A percentile compares a stretch with the other conserved stretches of the same genome.
Conservation (phyloP, 2,797 vertebrate genomes). For the Dromococcyx pavoninus region DNA sequence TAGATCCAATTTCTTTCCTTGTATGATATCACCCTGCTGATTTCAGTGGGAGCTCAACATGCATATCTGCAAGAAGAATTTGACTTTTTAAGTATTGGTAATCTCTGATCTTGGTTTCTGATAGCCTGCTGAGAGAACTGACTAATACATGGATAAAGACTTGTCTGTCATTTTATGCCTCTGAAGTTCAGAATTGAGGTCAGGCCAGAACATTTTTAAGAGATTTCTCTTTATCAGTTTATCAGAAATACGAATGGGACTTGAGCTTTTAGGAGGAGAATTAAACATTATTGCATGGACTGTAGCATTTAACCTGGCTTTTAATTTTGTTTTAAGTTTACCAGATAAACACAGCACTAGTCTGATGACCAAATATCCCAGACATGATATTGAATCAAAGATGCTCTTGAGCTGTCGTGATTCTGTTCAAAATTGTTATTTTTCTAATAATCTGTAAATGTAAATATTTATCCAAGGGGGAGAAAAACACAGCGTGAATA, state of each 20-base stretch:
- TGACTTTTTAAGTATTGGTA: slow-evolving; percentile 43
- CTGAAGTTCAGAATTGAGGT: slow-evolving; percentile 44
- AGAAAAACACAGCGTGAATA: neutral
- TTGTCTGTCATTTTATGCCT: slow-evolving; percentile 23
- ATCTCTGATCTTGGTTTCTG: slow-evolving; percentile 53
- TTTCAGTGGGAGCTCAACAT: slow-evolving; percentile 35
- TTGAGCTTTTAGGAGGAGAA: neutral
- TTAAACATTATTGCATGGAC: neutral
- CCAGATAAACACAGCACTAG: neutral
- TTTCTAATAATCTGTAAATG: neutral
- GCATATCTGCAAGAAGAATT: slow-evolving; percentile 30
- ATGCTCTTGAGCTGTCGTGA: neutral
- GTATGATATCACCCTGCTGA: neutral
- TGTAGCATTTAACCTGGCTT: neutral
- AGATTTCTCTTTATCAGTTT: slow-evolving; percentile 2
- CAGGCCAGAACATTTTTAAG: slow-evolving; percentile 13
- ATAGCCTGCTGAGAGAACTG: slow-evolving; percentile 33
- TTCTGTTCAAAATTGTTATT: neutral
- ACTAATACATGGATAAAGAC: slow-evolving; percentile 17
- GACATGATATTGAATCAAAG: neutral
- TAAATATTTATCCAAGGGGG: neutral
- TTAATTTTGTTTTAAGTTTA: neutral
- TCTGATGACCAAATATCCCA: neutral
- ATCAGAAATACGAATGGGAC: neutral
- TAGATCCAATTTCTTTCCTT: neutral